phyloP scores from a whole-genome alignment of 1,140 invertebrate species.

The Parapsyche elsis region DNA sequence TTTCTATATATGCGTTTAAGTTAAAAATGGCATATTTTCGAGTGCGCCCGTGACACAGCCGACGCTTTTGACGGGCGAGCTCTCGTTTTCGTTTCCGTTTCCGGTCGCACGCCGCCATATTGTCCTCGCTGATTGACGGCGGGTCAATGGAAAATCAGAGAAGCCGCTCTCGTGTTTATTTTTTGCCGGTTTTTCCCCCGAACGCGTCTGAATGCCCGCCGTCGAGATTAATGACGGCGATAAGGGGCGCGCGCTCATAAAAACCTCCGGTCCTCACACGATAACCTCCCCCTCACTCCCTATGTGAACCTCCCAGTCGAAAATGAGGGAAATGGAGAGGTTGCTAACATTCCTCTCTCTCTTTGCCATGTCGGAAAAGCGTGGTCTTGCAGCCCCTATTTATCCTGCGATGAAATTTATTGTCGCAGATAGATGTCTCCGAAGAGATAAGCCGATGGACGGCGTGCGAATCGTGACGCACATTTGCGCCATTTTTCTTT shows the following conservation, averaged over 20 bases:
- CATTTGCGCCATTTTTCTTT: no score
- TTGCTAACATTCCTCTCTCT: no score
- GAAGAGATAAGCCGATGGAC: conserved; percentile 14
- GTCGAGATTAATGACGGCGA: conserved; percentile 22
- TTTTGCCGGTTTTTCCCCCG: conserved; percentile 1
- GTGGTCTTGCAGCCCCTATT: conserved; percentile 9
- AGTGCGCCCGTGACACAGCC: no score
- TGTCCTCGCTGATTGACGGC: not conserved
- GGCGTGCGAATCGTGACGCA: not conserved
- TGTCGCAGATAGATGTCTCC: conserved; percentile 17
- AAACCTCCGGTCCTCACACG: not conserved
- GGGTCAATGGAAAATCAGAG: conserved; percentile 18
- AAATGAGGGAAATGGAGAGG: not conserved
- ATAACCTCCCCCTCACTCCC: not conserved
- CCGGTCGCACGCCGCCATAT: not conserved
- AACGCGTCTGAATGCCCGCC: not conserved
- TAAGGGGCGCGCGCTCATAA: not conserved
- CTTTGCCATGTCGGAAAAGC: no score
- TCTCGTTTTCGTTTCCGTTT: not conserved
- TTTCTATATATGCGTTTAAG: not conserved
- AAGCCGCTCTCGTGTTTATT: not conserved
- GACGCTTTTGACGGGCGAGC: not conserved
- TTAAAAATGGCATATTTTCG: not conserved
- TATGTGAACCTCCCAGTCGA: not conserved
- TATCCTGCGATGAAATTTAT: conserved; percentile 23